Conservation (phyloP, 1,140 invertebrate genomes). For the Leptinotarsa defecta region DNA sequence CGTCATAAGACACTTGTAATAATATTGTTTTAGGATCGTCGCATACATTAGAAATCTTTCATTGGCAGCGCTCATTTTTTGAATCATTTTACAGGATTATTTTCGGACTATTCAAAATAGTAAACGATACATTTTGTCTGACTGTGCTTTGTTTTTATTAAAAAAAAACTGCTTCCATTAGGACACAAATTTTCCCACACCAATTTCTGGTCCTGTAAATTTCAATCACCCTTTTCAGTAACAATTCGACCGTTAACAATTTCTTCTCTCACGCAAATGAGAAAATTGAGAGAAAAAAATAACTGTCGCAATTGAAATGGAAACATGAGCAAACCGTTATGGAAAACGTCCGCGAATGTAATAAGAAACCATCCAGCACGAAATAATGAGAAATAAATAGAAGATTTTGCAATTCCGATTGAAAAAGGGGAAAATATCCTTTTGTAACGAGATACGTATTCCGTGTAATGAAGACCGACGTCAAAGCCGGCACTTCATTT, state of each 20-base stretch:
- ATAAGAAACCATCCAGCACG: neutral
- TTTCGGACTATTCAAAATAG: too few relatives aligned
- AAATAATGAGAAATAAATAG: neutral
- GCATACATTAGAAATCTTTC: too few relatives aligned
- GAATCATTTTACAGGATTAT: too few relatives aligned
- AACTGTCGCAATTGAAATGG: neutral
- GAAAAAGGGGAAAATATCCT: slow-evolving; percentile 1
- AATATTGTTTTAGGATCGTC: too few relatives aligned
- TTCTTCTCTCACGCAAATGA: neutral
- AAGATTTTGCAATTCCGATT: neutral
- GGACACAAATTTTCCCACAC: too few relatives aligned
- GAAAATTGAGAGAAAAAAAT: neutral
- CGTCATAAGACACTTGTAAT: too few relatives aligned
- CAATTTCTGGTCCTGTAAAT: neutral
- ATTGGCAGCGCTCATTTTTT: too few relatives aligned
- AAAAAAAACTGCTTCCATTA: too few relatives aligned
- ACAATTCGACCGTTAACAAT: neutral
- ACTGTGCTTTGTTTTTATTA: too few relatives aligned
- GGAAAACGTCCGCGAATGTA: neutral
- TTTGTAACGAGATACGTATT: slow-evolving; percentile 1
- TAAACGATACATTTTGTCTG: too few relatives aligned
- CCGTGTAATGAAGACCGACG: neutral
- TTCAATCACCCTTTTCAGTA: neutral
- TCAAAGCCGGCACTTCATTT: neutral
- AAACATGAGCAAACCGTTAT: neutral